These are phyloP conservation scores for Kuschelorhynchus macadamiae DNA, from an alignment of 2,888 invertebrate genomes.

Conservation along the genomic window DNA sequence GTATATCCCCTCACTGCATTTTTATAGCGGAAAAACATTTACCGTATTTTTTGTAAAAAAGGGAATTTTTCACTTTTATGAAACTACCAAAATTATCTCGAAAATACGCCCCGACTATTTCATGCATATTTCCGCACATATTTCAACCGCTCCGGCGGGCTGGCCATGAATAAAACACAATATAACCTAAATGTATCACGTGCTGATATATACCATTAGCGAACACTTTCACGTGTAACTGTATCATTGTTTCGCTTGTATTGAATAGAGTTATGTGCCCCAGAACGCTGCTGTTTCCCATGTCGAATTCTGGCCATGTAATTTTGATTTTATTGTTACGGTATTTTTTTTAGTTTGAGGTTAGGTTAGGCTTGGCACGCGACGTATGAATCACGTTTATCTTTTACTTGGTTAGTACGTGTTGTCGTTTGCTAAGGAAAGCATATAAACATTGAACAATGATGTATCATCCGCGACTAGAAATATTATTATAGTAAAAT, in stretches of 20 bases:
- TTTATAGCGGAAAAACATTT: too few species aligned
- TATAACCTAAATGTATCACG: conserved; percentile 6
- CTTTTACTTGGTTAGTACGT: conserved; percentile 4
- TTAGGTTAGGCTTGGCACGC: conserved; percentile 2
- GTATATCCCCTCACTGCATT: too few species aligned
- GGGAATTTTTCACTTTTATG: too few species aligned
- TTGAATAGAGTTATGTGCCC: conserved; percentile 10
- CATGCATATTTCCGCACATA: not conserved
- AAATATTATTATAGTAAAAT: too few species aligned
- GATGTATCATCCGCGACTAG: too few species aligned
- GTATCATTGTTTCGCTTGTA: conserved; percentile 4
- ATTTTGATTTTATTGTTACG: conserved; percentile 16
- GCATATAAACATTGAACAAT: too few species aligned
- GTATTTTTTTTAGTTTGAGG: conserved; percentile 2
- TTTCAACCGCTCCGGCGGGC: not conserved
- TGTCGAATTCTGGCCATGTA: not conserved
- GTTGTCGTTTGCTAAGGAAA: too few species aligned
- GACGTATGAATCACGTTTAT: not conserved
- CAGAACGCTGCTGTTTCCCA: conserved; percentile 5
- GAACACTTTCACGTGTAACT: conserved; percentile 22
- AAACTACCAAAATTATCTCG: too few species aligned
- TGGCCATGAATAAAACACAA: conserved; percentile 2
- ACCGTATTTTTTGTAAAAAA: too few species aligned
- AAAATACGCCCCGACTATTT: not conserved
- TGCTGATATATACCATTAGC: conserved; percentile 8